A percentile compares a stretch with the other conserved stretches of the same genome.
Evolutionary conservation across 2,888 invertebrate species (phyloP).

Genomic region (Microplitis deprimator): DNA sequence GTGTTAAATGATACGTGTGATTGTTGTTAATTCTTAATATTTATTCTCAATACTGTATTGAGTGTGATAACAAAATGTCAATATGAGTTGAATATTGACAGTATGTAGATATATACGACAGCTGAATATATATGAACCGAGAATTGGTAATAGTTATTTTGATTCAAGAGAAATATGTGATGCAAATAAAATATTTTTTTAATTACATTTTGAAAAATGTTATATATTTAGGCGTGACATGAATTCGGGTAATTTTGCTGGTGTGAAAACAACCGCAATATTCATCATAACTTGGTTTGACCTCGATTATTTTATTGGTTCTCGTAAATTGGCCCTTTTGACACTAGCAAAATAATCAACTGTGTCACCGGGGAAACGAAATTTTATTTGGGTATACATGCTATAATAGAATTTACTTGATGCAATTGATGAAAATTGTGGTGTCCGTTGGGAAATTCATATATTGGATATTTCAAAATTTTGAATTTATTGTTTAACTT

Average conservation of each 20-base stretch:
- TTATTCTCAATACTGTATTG: not conserved
- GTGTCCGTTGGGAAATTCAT: not conserved
- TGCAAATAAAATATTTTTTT: not conserved
- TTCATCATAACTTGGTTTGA: constrained; percentile 5
- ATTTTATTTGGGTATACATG: constrained; percentile 8
- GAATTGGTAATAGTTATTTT: not conserved
- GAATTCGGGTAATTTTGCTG: not conserved
- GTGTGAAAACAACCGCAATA: not conserved
- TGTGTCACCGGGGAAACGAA: constrained; percentile 9
- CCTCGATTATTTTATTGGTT: constrained; percentile 5
- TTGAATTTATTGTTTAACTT: not conserved
- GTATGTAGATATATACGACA: not conserved
- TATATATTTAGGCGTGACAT: not conserved
- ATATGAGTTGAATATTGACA: not conserved
- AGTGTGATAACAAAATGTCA: not conserved
- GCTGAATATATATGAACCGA: not conserved
- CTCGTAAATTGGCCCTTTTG: not conserved
- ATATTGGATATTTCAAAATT: constrained; percentile 9
- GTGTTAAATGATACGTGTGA: not conserved
- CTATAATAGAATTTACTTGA: constrained; percentile 43
- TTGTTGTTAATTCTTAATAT: not conserved
- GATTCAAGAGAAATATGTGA: not conserved
- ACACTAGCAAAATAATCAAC: constrained; percentile 27
- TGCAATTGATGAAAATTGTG: constrained; percentile 23
- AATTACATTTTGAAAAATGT: not conserved